Conservation (phyloP, 2,113 vertebrate genomes). For the Anseranas semipalmata region DNA sequence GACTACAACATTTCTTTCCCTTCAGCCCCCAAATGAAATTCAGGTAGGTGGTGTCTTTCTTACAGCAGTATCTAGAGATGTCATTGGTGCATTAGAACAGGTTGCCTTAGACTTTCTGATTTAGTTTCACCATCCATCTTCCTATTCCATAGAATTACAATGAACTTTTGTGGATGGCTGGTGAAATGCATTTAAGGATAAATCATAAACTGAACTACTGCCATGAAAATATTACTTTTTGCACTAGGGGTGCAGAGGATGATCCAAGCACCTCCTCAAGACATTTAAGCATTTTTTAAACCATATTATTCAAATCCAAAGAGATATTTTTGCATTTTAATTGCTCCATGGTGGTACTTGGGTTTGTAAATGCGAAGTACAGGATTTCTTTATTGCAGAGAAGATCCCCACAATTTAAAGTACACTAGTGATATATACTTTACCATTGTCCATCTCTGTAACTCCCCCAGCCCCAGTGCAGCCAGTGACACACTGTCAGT, state of each 20-base stretch:
- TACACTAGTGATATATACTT: background rate
- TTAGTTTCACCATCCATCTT: conserved; percentile 2
- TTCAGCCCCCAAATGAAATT: background rate
- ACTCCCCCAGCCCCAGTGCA: background rate
- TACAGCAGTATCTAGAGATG: background rate
- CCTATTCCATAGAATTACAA: background rate
- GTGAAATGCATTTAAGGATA: background rate
- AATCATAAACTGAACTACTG: background rate
- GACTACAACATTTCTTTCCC: background rate
- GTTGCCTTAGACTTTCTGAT: background rate
- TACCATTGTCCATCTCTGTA: background rate
- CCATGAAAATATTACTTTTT: background rate
- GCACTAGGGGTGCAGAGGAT: background rate
- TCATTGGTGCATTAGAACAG: background rate
- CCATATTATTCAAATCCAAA: background rate
- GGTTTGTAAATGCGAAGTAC: background rate
- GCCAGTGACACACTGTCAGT: background rate
- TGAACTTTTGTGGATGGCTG: background rate
- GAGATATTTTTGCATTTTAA: background rate
- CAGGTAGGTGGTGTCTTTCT: background rate
- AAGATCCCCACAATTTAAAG: background rate
- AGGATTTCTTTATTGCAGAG: background rate
- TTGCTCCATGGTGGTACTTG: fast-evolving
- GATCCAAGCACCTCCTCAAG: background rate
- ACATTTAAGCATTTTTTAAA: background rate